Base-by-base conservation (phyloP, 1,140 invertebrate species). In the Homarus americanus region DNA sequence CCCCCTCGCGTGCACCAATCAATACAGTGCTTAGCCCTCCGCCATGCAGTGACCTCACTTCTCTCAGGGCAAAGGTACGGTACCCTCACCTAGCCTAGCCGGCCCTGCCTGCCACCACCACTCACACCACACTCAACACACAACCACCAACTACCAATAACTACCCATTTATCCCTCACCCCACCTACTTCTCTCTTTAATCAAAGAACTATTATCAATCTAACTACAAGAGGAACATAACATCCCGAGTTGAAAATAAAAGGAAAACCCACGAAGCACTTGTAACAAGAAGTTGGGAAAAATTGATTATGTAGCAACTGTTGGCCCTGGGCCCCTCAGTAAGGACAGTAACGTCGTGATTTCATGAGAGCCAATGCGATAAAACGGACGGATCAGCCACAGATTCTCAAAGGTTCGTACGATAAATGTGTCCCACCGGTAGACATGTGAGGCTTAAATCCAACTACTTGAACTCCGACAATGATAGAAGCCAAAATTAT, bases 1-100 rank as follows among this genome's bases (percentile, higher is more conserved):
- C 80, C 87, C 87, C 28, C n/a, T n/a, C n/a, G n/a, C 80, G 87
- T 90, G 87, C n/a, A 90, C 80, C 80, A 90, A 90, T 90, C 87
- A 90, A 90, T 90, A 90, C 87, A 75, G 87, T 76, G 87, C 87
- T 90, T 90, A 84, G 72, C 72, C 66, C 80, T 34, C 87, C 80
- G 80, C 87, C 87, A 90, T 90, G 87, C 87, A 90, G 40, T 90
- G 87, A 83, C 87, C 80, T 76, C 87, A 75, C 72, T 82, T 17
- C 72, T 49, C 49, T 24, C 53, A 34, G 84, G 41, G 80, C 72
- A 75, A 83, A 83, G 87, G 87, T 79, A 53, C 86, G n/a, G n/a
- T n/a, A 49, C 53, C 36, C 75, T 2, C 32, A 73, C 72, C 72
- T 32, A 73, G 2, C 72, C 32, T 24, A 72, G 7, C 72, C 72